Evolutionary conservation across 2,113 vertebrate species (phyloP), one percentile per base, ranked within the genome.

Genomic region (Microcebus jonahi): DNA sequence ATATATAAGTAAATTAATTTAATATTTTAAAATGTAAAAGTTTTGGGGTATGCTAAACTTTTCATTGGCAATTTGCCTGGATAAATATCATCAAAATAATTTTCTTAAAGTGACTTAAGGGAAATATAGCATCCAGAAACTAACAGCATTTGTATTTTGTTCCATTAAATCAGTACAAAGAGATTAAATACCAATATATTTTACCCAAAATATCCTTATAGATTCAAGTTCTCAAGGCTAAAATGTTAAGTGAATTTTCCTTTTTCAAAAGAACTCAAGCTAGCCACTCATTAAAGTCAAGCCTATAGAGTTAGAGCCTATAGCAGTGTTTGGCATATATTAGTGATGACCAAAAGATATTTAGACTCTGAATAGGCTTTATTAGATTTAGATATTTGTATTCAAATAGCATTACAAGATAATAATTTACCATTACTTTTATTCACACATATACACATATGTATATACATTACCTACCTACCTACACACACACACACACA

Each of bases 51-150:
- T 88, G 5, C 3, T 50, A 13, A 93, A 71, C 21, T 96, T 96
- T 90, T 18, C 36, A 61, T 71, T 95, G n/a, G 27, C 36, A 42
- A 82, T n/a, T 89, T 96, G 73, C 42, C 48, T 97, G 27, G 23
- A 73, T 70, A 88, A 63, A 77, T 91, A 36, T 77, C 21, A 75
- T 57, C 95, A 85, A 84, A 96, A 65, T 88, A 76, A 77, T 77
- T 59, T 80, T 88, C 85, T 93, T 79, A 2, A 92, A 86, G 12
- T 71, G 68, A 55, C 11, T 57, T 61, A 81, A 65, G 27, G 48
- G 70, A 93, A 91, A 86, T 91, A 88, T 2, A 73, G 8, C 77
- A 79, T 87, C 20, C 48, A 91, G 20, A 85, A 92, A 82, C 36
- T 48, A 82, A 84, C 3, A 59, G 48, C 34, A 50, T 70, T 75